Conservation (phyloP, 1,140 invertebrate genomes). For the Drosophila burlai region DNA sequence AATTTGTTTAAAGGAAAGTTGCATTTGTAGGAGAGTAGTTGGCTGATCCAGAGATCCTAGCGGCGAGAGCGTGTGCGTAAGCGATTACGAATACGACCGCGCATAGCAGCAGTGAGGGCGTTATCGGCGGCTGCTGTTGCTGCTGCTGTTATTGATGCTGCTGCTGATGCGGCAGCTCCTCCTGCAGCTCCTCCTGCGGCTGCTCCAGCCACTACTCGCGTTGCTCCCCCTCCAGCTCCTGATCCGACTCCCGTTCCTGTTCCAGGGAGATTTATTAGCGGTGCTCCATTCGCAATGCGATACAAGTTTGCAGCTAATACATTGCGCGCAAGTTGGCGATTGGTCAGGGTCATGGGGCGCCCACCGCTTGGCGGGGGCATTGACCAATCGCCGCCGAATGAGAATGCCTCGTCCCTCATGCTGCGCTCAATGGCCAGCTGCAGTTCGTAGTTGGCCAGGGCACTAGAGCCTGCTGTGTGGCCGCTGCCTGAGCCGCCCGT, state of each 20-base stretch:
- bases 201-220: too few species aligned
- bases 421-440: slow-evolving; percentile 50
- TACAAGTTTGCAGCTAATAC: neutral
- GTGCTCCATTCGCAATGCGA: neutral
- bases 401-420: slow-evolving; percentile 13
- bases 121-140: neutral
- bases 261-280: neutral
- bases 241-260: neutral
- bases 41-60: neutral
- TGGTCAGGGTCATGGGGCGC: neutral
- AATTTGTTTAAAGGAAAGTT: neutral
- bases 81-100: neutral
- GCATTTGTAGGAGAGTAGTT: neutral
- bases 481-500: too few species aligned
- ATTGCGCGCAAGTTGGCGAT: neutral
- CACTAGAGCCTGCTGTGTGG: too few species aligned
- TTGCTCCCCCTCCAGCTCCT: neutral
- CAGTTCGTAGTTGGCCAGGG: slow-evolving; percentile 9
- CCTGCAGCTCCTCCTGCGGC: too few species aligned
- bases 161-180: neutral
- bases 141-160: neutral
- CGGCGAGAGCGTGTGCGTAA: neutral
- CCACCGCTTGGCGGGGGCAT: too few species aligned
- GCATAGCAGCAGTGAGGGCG: neutral
- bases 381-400: neutral